phyloP scores from a whole-genome alignment of 2,888 invertebrate genomes.

The Artemia sinica region DNA sequence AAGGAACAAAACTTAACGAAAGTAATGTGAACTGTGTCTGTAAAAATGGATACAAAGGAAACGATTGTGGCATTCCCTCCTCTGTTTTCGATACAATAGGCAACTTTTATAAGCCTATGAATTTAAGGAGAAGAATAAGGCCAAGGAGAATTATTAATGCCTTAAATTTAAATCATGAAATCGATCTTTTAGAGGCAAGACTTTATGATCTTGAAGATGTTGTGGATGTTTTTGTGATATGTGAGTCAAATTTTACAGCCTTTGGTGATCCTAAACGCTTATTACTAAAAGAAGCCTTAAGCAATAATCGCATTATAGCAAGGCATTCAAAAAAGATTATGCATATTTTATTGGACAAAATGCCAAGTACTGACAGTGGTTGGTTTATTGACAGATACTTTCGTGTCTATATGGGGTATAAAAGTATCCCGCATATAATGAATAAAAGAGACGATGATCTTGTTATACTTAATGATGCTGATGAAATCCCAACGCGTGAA shows the following conservation, averaged over 20 bases:
- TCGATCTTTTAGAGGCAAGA: conserved; percentile 36
- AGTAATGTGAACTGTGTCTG: conserved; percentile 15
- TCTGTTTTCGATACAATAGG: conserved; percentile 17
- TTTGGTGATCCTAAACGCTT: conserved; percentile 27
- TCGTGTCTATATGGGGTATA: conserved; percentile 25
- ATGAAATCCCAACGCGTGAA: conserved; percentile 43
- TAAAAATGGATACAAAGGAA: conserved; percentile 15
- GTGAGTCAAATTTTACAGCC: conserved; percentile 29
- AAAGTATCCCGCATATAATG: conserved; percentile 24
- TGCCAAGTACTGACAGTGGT: conserved; percentile 25
- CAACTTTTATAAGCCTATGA: conserved; percentile 32
- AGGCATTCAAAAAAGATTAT: conserved; percentile 25
- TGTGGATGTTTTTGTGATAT: conserved; percentile 37
- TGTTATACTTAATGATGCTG: conserved; percentile 38
- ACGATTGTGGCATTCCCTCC: conserved; percentile 21
- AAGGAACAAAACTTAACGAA: conserved; percentile 19
- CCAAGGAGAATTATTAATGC: conserved; percentile 35
- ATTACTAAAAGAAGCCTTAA: conserved; percentile 24
- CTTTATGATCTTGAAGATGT: conserved; percentile 42
- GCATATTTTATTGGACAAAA: conserved; percentile 23
- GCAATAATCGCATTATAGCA: neutral
- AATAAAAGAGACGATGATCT: conserved; percentile 27
- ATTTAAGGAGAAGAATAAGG: conserved; percentile 34
- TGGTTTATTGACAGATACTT: conserved; percentile 28
- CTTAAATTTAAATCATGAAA: conserved; percentile 26